Percentiles rank a stretch among this genome's conserved stretches.
These are phyloP conservation scores for Austrofundulus limnaeus DNA, from an alignment of 2,113 vertebrate species.

Conservation along the genomic window DNA sequence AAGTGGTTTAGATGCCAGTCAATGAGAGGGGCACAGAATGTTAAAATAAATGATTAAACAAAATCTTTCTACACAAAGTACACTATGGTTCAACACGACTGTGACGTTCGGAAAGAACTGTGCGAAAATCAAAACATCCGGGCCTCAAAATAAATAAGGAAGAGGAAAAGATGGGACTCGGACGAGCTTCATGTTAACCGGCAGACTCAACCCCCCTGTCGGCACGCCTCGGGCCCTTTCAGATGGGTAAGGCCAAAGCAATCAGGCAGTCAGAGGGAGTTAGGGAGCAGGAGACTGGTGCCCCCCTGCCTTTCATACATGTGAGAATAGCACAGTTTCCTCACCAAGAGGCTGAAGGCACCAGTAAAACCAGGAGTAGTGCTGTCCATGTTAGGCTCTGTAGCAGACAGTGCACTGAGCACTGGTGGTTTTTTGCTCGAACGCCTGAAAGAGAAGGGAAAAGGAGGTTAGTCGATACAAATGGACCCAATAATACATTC, in stretches of 20 bases:
- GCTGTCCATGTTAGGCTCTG: slow-evolving; percentile 78
- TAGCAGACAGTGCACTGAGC: slow-evolving; percentile 77
- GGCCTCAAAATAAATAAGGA: slow-evolving; percentile 20
- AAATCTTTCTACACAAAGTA: slow-evolving; percentile 71
- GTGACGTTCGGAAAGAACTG: slow-evolving; percentile 54
- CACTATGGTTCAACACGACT: slow-evolving; percentile 71
- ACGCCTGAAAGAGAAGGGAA: slow-evolving; percentile 78
- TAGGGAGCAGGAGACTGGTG: slow-evolving; percentile 48
- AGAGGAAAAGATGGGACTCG: slow-evolving; percentile 32
- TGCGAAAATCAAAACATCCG: slow-evolving; percentile 45
- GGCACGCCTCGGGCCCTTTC: slow-evolving; percentile 52
- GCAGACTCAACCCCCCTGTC: slow-evolving; percentile 53
- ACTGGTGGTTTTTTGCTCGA: slow-evolving; percentile 88
- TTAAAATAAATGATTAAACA: slow-evolving; percentile 58
- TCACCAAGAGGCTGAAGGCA: slow-evolving; percentile 90
- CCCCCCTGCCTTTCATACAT: slow-evolving; percentile 42
- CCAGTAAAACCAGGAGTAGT: slow-evolving; percentile 85
- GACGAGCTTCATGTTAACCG: slow-evolving; percentile 34
- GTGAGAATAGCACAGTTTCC: slow-evolving; percentile 57
- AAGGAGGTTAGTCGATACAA: background rate
- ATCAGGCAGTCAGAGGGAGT: slow-evolving; percentile 64
- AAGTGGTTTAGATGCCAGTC: slow-evolving; percentile 55
- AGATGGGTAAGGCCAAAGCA: slow-evolving; percentile 66
- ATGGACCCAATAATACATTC: slow-evolving; percentile 6
- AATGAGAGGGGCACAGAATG: slow-evolving; percentile 38